phyloP scores from a whole-genome alignment of 2,797 vertebrate species.

The Tokudaia tokunoshimensis region DNA sequence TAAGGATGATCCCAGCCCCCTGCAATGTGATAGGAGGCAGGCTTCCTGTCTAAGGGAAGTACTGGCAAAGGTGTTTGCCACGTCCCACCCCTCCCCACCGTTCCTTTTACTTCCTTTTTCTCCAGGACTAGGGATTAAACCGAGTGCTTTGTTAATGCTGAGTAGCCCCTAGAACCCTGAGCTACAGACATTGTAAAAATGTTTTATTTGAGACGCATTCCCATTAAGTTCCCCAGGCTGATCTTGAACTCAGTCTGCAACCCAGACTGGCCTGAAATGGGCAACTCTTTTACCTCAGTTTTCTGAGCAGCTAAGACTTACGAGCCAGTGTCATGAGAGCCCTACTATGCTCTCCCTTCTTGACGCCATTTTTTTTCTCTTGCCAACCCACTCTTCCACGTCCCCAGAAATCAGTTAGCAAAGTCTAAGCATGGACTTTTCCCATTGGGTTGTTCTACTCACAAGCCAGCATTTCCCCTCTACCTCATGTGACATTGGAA shows the following conservation, averaged over 20 bases:
- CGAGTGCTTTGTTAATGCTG: not conserved
- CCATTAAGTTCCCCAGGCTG: not conserved
- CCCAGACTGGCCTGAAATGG: not conserved
- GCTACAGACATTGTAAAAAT: not conserved
- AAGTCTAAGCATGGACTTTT: not conserved
- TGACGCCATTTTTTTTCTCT: not conserved
- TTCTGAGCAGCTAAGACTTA: not conserved
- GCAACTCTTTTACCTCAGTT: not conserved
- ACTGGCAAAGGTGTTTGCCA: not conserved
- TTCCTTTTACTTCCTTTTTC: not conserved
- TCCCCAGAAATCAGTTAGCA: not conserved
- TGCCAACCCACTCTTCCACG: not conserved
- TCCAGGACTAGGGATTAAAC: not conserved
- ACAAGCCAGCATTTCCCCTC: not conserved
- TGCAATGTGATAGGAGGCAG: accelerated
- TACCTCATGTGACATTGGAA: not conserved
- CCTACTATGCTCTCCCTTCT: not conserved
- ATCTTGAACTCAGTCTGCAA: not conserved
- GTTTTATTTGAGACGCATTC: not conserved
- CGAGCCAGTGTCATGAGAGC: too few relatives aligned
- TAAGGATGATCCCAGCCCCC: not conserved
- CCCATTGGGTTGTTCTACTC: not conserved
- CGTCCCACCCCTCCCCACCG: accelerated
- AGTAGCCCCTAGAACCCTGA: not conserved
- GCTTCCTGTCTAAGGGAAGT: not conserved